Percentiles rank a stretch among this genome's conserved stretches.
phyloP scores from a whole-genome alignment of 2,888 invertebrate genomes.

The Ellobium chinense region DNA sequence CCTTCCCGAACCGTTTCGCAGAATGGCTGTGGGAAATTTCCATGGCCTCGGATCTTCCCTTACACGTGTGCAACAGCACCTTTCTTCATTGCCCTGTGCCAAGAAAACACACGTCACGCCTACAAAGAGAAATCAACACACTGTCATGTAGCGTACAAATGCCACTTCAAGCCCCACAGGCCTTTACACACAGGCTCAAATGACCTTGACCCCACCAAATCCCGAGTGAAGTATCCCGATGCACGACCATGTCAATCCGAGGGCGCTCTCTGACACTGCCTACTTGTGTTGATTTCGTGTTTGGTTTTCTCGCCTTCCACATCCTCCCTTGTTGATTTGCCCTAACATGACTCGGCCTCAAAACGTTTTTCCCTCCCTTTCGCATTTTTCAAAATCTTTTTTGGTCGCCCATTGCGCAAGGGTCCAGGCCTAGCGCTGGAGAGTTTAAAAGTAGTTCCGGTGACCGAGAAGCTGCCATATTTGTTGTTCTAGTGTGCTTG shows the following conservation, averaged over 20 bases:
- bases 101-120: background rate
- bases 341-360: conserved; percentile 5
- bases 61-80: background rate
- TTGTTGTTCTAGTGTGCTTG: conserved; percentile 16
- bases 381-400: background rate
- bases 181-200: conserved; percentile 2
- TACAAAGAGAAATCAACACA: background rate
- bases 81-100: background rate
- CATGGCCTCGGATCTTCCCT: too few species aligned
- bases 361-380: background rate
- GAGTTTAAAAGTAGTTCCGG: conserved; percentile 8
- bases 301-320: conserved; percentile 18
- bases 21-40: too few species aligned
- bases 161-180: background rate
- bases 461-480: conserved; percentile 7
- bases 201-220: conserved; percentile 9
- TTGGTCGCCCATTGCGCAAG: conserved; percentile 23
- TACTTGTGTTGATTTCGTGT: conserved; percentile 4
- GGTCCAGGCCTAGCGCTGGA: background rate
- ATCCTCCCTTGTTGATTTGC: conserved; percentile 21
- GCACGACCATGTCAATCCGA: conserved; percentile 28
- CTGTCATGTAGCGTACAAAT: conserved; percentile 1
- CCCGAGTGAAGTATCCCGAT: background rate
- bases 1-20: too few species aligned
- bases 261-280: conserved; percentile 5